These are phyloP conservation scores for Neodiprion pinetum DNA, from an alignment of 1,140 invertebrate species.

Conservation along the genomic window DNA sequence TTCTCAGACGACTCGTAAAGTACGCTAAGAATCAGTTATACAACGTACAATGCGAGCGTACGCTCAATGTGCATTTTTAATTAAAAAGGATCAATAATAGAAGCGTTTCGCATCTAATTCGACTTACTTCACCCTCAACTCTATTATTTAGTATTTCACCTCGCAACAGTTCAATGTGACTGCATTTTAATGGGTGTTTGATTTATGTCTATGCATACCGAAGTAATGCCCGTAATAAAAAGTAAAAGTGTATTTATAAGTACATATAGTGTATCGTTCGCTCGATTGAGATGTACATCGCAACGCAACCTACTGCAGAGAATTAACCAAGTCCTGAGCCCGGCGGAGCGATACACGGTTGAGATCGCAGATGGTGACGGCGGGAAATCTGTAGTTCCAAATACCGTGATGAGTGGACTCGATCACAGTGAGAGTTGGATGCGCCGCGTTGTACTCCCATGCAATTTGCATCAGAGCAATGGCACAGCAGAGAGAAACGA, in stretches of 20 bases:
- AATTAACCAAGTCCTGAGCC: conserved; percentile 49
- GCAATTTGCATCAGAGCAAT: conserved; percentile 57
- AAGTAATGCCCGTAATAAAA: conserved; percentile 24
- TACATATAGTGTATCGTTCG: no score
- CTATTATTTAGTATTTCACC: no score
- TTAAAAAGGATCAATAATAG: no score
- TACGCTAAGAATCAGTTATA: no score
- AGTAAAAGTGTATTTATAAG: neutral
- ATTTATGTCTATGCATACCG: neutral
- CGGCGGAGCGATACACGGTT: conserved; percentile 66
- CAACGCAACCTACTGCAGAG: no score
- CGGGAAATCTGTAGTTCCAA: conserved; percentile 75
- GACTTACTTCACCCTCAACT: no score
- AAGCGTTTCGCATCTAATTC: no score
- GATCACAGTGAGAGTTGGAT: conserved; percentile 64
- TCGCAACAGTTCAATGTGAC: conserved; percentile 2
- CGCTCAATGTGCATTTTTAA: no score
- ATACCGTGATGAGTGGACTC: conserved; percentile 74
- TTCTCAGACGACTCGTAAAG: neutral
- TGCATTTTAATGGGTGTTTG: conserved; percentile 17
- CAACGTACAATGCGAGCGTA: no score
- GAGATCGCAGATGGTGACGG: conserved; percentile 72
- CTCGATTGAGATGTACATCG: no score
- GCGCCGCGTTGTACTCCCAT: conserved; percentile 57
- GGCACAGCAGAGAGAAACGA: conserved; percentile 53